These are phyloP conservation scores for Sinelater perroti DNA, from an alignment of 2,888 invertebrate genomes.

Conservation along the genomic window DNA sequence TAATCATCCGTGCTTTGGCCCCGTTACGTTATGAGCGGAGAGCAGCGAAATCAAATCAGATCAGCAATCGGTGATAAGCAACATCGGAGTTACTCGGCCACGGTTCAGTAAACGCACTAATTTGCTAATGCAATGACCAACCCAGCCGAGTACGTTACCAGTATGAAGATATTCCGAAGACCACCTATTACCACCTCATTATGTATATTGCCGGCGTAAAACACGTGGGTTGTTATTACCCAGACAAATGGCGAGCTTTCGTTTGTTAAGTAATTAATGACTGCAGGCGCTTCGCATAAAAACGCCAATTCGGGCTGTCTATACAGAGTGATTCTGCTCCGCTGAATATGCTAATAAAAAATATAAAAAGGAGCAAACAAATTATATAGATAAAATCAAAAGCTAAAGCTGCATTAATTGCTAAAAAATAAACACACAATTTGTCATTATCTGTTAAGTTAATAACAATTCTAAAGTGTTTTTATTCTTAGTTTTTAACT, in stretches of 20 bases:
- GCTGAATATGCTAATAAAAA: no score
- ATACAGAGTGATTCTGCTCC: no score
- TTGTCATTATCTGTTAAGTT: no score
- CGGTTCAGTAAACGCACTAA: slow-evolving; percentile 32
- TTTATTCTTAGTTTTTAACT: no score
- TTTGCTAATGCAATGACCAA: slow-evolving; percentile 32
- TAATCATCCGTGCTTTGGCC: slow-evolving; percentile 19
- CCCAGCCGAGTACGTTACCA: slow-evolving; percentile 14
- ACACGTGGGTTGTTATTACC: background rate
- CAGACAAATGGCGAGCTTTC: background rate
- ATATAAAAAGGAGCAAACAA: no score
- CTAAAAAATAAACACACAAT: no score
- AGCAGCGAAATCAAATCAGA: slow-evolving; percentile 22
- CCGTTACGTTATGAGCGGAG: slow-evolving; percentile 25
- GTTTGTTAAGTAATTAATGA: background rate
- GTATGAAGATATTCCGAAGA: slow-evolving; percentile 8
- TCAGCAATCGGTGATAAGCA: slow-evolving; percentile 29
- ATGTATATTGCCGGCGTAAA: slow-evolving; percentile 3
- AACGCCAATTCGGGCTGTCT: no score
- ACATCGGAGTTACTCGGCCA: slow-evolving; percentile 30
- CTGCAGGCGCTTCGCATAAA: background rate
- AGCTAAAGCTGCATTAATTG: no score
- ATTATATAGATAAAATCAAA: no score
- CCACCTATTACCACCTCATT: slow-evolving; percentile 12
- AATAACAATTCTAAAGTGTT: no score